Evolutionary conservation across 2,888 invertebrate species (phyloP), one percentile per base, ranked within the genome.

Genomic region (Incurvaria masculella): DNA sequence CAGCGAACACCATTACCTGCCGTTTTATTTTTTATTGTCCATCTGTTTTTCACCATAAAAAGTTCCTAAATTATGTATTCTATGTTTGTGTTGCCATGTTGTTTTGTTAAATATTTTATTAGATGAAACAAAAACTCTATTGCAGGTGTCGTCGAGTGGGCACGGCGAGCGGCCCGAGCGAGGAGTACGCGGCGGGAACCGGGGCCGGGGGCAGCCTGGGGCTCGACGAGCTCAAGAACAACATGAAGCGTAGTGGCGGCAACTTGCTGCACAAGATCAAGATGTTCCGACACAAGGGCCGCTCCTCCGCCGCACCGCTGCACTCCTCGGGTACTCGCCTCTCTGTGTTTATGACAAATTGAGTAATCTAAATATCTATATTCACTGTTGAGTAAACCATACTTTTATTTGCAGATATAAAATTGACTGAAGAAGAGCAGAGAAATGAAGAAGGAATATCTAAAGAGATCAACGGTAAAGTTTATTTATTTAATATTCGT

Each of bases 271-370:
- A 78, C 52, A 72, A 76, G 57, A 70, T 79, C 62, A 78, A 76
- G 61, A 72, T 76, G 72, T 78, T 79, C 66, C 61, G 79, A 0
- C 78, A 76, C 59, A 76, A 72, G 56, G 75, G 73, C 0, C 65
- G 76, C 16, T 61, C 68, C 67, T 68, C 23, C 64, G 67, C 0
- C 63, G 64, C n/a, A 63, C 33, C 33, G 11, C 11, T 33, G 14
- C 33, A 33, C 33, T 33, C 33, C 33, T 14, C 11, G 11, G 33
- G 33, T 33, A 33, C 11, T n/a, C 23, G 23, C 23, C 10, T 10
- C 23, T 4, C 23, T 23, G n/a, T n/a, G 5, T 23, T 23, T 23
- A 23, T 23, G 10, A 23, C 5, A 23, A 6, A 23, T 23, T 23
- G 5, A n/a, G n/a, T n/a, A n/a, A 23, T 23, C 10, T 23, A 23